Conservation (phyloP, 2,888 invertebrate species). For the Romanomermis culicivorax region DNA sequence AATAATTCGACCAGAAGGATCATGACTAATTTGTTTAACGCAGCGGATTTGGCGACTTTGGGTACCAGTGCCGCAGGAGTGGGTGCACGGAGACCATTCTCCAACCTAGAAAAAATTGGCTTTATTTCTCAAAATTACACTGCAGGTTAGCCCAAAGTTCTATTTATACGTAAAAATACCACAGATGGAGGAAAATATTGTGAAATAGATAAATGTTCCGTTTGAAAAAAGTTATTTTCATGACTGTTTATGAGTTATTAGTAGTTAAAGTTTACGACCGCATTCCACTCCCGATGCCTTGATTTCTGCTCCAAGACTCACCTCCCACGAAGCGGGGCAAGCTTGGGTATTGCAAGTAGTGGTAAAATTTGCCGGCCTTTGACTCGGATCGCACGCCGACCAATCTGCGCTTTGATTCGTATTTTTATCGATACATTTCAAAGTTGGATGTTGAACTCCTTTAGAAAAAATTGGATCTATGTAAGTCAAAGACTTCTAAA, state of each 20-base stretch:
- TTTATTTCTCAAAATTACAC: too few relatives aligned
- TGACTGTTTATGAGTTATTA: too few relatives aligned
- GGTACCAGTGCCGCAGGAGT: slow-evolving; percentile 78
- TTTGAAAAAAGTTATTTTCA: too few relatives aligned
- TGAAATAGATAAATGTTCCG: too few relatives aligned
- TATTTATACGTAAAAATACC: too few relatives aligned
- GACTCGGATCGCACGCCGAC: slow-evolving; percentile 61
- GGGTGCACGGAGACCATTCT: slow-evolving; percentile 44
- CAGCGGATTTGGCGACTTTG: slow-evolving; percentile 63
- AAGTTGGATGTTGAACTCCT: slow-evolving; percentile 21
- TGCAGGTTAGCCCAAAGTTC: too few relatives aligned
- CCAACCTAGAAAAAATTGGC: slow-evolving; percentile 17
- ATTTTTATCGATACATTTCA: slow-evolving; percentile 18
- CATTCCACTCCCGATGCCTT: too few relatives aligned
- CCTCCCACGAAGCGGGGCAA: slow-evolving; percentile 55
- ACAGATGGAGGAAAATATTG: too few relatives aligned
- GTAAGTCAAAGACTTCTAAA: too few relatives aligned
- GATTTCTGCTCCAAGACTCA: too few relatives aligned
- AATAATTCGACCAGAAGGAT: slow-evolving; percentile 64
- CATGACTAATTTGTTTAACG: slow-evolving; percentile 40
- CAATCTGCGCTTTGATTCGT: slow-evolving; percentile 57
- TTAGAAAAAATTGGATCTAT: not conserved
- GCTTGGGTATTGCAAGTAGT: slow-evolving; percentile 80
- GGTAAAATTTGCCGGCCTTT: slow-evolving; percentile 66
- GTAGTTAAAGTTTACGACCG: too few relatives aligned